Evolutionary conservation across 2,888 invertebrate species (phyloP), one percentile per base, ranked within the genome.

Genomic region (Andrena chrysosceles): DNA sequence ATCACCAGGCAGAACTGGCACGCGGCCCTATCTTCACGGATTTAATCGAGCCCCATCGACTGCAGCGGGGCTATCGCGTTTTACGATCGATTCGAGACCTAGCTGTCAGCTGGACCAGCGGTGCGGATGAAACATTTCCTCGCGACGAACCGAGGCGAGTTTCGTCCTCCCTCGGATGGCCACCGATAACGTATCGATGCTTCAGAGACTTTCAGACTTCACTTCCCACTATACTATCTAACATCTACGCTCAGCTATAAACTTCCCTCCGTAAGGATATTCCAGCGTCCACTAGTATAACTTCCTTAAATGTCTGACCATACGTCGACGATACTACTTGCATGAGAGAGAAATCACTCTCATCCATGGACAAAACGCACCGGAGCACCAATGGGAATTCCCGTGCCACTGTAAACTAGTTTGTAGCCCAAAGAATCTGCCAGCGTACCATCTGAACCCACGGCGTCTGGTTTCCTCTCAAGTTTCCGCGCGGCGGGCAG

Each of bases 381-480:
- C 48, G 48, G 10, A 7, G 2, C 23, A 10, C 4, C 42, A 16
- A 42, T 5, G 42, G 16, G 52, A 29, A 33, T 10, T 23, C 48
- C 23, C 6, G 5, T 20, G 23, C 56, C 8, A 23, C 23, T 13
- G 48, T 42, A 66, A 68, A 78, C 20, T 13, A 20, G n/a, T 23
- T 49, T 29, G 31, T 63, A 26, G n/a, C 59, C n/a, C 20, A 16
- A 29, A 23, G 52, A 66, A 35, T 77, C 56, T 26, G n/a, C 63
- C 48, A 1, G 10, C 1, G 54, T 16, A 70, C 78, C 69, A 84
- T 69, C 69, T 60, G 56, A 79, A 79, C 84, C 69, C 67, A 31
- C 49, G 13, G 20, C 54, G 73, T 80, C 60, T 66, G 60, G 23
- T 78, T 71, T 16, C 29, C 16, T 35, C 31, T 48, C 48, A 54